Conservation (phyloP, 1,140 invertebrate genomes). For the Nomia melanderi region DNA sequence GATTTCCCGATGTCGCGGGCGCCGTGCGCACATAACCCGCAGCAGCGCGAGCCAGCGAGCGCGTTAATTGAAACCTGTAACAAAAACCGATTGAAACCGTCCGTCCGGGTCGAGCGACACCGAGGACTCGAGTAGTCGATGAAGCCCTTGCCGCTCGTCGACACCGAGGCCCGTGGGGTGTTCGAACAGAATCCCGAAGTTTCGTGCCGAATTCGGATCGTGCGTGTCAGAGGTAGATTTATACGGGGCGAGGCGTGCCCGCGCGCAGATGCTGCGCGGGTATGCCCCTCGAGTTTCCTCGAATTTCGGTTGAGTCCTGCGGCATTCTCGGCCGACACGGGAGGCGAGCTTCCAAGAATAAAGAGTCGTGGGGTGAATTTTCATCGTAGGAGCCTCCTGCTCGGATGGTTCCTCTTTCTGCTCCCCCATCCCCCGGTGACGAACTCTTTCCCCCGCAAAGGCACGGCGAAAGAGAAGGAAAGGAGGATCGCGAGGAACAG, state of each 20-base stretch:
- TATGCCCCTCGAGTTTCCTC: constrained; percentile 40
- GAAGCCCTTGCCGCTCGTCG: background rate
- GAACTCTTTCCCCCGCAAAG: constrained; percentile 33
- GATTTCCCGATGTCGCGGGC: too few relatives aligned
- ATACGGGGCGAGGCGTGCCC: constrained; percentile 37
- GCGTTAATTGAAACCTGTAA: background rate
- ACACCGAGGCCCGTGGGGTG: background rate
- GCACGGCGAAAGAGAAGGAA: background rate
- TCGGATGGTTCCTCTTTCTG: background rate
- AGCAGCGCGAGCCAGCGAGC: background rate
- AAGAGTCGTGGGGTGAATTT: constrained; percentile 74
- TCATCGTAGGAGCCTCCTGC: constrained; percentile 49
- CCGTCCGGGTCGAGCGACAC: background rate
- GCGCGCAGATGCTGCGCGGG: constrained; percentile 51
- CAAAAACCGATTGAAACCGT: background rate
- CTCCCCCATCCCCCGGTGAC: background rate
- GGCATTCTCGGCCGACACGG: constrained; percentile 43
- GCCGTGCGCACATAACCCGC: too few relatives aligned
- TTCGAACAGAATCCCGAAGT: constrained; percentile 13
- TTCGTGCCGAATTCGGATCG: constrained; percentile 19
- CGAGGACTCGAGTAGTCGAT: constrained; percentile 21
- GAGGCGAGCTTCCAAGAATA: constrained; percentile 69
- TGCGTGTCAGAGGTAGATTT: constrained; percentile 40
- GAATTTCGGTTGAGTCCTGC: constrained; percentile 40
- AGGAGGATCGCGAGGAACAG: constrained; percentile 53